Percentiles rank a stretch among this genome's conserved stretches.
These are phyloP conservation scores for Aegotheles bennettii DNA, from an alignment of 2,113 vertebrate genomes.

Conservation along the genomic window DNA sequence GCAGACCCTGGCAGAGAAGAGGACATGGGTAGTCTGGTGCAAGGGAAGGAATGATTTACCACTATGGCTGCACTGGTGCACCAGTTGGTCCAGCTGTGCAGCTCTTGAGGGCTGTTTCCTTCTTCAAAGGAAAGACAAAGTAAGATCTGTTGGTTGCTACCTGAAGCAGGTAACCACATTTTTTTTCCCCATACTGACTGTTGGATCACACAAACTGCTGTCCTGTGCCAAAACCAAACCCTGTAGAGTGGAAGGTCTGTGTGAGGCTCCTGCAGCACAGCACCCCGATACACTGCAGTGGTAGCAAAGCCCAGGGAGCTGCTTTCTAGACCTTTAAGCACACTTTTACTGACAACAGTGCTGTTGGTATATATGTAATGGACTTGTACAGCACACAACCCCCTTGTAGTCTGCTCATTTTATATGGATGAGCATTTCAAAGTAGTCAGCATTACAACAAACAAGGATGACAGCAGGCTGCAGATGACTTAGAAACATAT, in stretches of 20 bases:
- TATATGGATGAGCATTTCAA: background rate
- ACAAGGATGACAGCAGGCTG: background rate
- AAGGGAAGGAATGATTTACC: background rate
- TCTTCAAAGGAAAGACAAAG: background rate
- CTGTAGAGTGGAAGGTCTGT: fast-evolving
- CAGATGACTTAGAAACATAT: background rate
- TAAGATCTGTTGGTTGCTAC: background rate
- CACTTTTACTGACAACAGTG: background rate
- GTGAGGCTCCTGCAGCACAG: background rate
- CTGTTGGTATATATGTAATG: fast-evolving
- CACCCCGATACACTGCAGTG: no score
- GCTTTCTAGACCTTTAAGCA: background rate
- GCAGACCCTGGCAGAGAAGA: background rate
- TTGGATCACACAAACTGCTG: background rate
- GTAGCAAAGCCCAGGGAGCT: background rate
- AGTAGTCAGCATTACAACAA: background rate
- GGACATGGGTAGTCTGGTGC: fast-evolving
- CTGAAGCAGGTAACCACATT: background rate
- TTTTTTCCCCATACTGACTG: no score
- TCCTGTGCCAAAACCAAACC: background rate
- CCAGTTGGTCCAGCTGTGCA: background rate
- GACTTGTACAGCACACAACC: background rate
- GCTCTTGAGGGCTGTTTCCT: background rate
- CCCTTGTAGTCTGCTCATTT: background rate
- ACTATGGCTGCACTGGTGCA: fast-evolving